A percentile compares a stretch with the other conserved stretches of the same genome.
Evolutionary conservation across 2,113 vertebrate genomes (phyloP).

Genomic region (Micronisus gabar): DNA sequence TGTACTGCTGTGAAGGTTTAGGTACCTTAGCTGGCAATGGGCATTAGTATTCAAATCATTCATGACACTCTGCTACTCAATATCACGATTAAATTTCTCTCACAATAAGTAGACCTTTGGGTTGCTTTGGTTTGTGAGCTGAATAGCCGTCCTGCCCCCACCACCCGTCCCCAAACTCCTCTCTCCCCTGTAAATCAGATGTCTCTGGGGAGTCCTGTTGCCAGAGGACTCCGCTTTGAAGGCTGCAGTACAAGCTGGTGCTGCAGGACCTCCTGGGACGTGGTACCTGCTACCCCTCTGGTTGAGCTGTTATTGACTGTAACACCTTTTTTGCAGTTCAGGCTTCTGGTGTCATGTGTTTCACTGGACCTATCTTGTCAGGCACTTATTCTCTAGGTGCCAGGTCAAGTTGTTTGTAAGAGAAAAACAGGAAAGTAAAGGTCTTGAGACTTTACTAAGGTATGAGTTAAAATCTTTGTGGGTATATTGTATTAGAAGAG

Average conservation of each 20-base stretch:
- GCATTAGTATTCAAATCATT: neutral
- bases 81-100: neutral
- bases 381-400: neutral
- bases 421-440: neutral
- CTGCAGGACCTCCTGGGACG: neutral
- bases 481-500: neutral
- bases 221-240: neutral
- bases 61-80: neutral
- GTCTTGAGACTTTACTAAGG: neutral
- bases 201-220: neutral
- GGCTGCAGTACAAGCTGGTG: neutral
- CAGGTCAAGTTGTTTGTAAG: neutral
- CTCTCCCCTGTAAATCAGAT: neutral
- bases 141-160: neutral
- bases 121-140: neutral
- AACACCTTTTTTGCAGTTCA: neutral
- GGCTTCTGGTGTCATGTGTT: neutral
- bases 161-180: neutral
- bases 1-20: neutral
- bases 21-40: neutral
- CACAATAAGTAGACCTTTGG: neutral
- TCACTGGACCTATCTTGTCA: neutral
- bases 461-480: neutral
- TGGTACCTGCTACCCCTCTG: neutral
- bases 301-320: neutral